Conservation (phyloP, 2,797 vertebrate species). For the Otolemur crassicaudatus region DNA sequence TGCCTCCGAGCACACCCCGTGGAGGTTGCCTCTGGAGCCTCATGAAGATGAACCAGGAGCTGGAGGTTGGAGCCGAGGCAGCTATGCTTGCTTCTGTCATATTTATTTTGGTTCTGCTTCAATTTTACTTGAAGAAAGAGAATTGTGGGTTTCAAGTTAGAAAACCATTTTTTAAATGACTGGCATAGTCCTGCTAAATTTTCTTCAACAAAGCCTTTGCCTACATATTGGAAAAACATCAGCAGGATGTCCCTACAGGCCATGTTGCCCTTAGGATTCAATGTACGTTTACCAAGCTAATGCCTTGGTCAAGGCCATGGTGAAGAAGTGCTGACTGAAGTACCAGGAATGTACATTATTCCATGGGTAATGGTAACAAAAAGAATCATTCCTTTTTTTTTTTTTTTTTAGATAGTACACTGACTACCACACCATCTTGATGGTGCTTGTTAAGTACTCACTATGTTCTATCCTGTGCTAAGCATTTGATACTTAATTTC, state of each 20-base stretch:
- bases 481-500: not conserved
- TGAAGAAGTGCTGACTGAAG: not conserved
- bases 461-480: rapidly evolving
- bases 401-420: not conserved
- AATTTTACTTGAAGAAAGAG: constrained; percentile 29
- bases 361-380: not conserved
- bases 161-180: not conserved
- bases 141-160: not conserved
- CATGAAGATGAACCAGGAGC: not conserved
- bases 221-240: not conserved
- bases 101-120: not conserved
- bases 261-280: not conserved
- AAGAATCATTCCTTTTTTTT: not conserved
- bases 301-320: not conserved
- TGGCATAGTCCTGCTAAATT: not conserved
- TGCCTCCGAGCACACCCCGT: rapidly evolving
- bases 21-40: not conserved
- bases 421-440: not conserved
- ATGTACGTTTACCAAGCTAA: not conserved
- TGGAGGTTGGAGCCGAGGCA: not conserved
- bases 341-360: not conserved
- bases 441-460: not conserved
- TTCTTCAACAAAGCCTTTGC: not conserved
- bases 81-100: not conserved
- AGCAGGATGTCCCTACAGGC: not conserved